A percentile compares a stretch with the other conserved stretches of the same genome.
Evolutionary conservation across 2,797 vertebrate genomes (phyloP).

Genomic region (Peromyscus melanophrys): DNA sequence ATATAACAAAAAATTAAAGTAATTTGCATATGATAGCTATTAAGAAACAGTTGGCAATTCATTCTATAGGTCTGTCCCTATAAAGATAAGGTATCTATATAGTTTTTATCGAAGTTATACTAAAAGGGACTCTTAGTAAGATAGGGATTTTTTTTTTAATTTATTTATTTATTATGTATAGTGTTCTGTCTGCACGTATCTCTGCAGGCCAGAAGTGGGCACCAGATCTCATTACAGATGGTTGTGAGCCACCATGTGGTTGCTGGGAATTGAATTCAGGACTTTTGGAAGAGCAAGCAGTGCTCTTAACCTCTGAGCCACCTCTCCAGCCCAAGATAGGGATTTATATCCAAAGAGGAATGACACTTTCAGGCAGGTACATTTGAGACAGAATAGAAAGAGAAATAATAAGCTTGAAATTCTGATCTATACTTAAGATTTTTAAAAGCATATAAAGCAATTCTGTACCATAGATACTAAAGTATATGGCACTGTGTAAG

Average conservation of each 20-base stretch:
- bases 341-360: constrained; percentile 59
- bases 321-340: not conserved
- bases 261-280: too few species aligned
- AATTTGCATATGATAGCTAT: not conserved
- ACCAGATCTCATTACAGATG: too few species aligned
- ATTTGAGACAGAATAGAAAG: not conserved
- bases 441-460: not conserved
- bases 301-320: too few species aligned
- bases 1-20: not conserved
- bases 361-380: not conserved
- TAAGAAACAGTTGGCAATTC: not conserved
- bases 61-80: not conserved
- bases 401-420: constrained; percentile 13
- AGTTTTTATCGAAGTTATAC: not conserved
- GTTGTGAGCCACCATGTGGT: too few species aligned
- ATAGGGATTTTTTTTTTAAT: not conserved
- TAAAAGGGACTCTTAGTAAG: constrained; percentile 4
- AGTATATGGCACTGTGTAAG: not conserved
- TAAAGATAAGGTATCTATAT: not conserved
- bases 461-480: not conserved
- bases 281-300: too few species aligned
- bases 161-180: too few species aligned
- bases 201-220: too few species aligned
- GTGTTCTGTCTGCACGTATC: too few species aligned
- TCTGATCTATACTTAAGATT: constrained; percentile 1